Conservation (phyloP, 2,113 vertebrate species). For the Pterocles burchelli region DNA sequence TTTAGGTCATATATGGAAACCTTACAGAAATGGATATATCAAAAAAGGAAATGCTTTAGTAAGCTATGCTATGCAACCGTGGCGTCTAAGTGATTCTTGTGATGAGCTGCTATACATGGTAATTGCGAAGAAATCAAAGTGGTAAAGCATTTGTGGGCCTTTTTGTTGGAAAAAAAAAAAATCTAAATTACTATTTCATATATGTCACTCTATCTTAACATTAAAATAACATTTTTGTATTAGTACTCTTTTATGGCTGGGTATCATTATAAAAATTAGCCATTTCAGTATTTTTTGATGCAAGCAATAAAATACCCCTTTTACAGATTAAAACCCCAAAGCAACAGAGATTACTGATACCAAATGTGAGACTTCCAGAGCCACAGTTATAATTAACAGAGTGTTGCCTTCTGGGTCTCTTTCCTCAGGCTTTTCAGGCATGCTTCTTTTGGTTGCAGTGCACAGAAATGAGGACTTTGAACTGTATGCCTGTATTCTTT, state of each 20-base stretch:
- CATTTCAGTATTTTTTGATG: not conserved
- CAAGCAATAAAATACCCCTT: not conserved
- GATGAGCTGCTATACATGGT: not conserved
- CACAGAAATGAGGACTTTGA: not conserved
- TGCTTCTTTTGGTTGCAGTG: accelerated
- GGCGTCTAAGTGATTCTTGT: not conserved
- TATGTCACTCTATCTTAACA: not conserved
- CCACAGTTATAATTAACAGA: not conserved
- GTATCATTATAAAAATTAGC: not conserved
- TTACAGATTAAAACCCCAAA: not conserved
- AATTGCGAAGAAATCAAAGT: not conserved
- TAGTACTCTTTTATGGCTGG: not conserved
- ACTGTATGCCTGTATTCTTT: not conserved
- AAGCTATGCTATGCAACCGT: accelerated
- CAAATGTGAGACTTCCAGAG: not conserved
- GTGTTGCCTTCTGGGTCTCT: not conserved
- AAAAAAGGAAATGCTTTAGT: not conserved
- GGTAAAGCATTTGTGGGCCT: not conserved
- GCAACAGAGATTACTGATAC: not conserved
- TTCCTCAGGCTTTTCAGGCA: not conserved
- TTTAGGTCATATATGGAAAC: not conserved
- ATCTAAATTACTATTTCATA: not conserved
- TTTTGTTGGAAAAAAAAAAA: not conserved
- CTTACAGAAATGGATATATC: not conserved
- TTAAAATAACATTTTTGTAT: not conserved